Evolutionary conservation across 37 sponge, comb jelly and placozoan genomes (phyloP).

Genomic region (Geodia barretti): DNA sequence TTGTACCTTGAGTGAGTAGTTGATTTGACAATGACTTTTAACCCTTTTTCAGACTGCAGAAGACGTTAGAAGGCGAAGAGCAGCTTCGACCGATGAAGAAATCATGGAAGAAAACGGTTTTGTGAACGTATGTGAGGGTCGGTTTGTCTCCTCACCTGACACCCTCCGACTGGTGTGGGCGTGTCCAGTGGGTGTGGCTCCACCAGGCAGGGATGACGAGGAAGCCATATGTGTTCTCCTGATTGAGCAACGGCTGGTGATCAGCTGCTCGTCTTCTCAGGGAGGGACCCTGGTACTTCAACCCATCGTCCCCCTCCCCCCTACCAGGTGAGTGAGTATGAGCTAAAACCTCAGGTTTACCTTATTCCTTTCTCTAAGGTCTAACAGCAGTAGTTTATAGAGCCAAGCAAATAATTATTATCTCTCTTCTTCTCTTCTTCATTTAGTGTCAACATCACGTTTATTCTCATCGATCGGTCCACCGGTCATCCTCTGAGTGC

Average conservation of each 20-base stretch:
- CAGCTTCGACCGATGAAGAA: not conserved
- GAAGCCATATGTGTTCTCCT: conserved; percentile 43
- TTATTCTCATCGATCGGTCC: conserved; percentile 38
- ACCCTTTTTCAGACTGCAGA: not conserved
- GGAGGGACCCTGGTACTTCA: conserved; percentile 8
- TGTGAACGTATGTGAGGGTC: conserved; percentile 46
- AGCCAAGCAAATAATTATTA: not conserved
- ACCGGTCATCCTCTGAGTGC: conserved; percentile 26
- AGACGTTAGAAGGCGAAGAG: not conserved
- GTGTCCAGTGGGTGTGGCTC: conserved; percentile 62
- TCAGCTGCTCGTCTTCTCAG: conserved; percentile 42
- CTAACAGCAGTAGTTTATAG: no score
- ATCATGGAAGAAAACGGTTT: conserved; percentile 1
- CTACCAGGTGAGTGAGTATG: not conserved
- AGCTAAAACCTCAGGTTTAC: not conserved
- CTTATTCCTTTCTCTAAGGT: no score
- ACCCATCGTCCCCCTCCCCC: not conserved
- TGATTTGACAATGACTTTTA: not conserved
- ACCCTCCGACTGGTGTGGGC: conserved; percentile 47
- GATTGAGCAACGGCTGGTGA: conserved; percentile 1
- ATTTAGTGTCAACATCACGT: conserved; percentile 41
- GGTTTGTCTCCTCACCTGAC: conserved; percentile 14
- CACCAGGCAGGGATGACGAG: conserved; percentile 30
- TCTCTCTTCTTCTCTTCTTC: not conserved
- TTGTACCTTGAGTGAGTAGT: not conserved